Evolutionary conservation across 2,113 vertebrate genomes (phyloP).

Genomic region (Oostethus manadensis): DNA sequence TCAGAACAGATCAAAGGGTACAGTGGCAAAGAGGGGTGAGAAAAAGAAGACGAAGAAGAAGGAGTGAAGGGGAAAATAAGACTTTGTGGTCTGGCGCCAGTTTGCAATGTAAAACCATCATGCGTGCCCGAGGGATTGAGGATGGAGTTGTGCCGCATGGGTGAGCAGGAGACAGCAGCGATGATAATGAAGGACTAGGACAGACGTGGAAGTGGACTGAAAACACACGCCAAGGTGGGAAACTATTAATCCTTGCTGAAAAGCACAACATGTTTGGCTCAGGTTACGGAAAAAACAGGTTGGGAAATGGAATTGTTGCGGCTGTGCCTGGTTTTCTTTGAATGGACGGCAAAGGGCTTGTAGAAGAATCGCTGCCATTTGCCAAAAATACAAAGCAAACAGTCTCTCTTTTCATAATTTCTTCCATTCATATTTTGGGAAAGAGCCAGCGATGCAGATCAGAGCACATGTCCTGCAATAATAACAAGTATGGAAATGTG

Average conservation of each 20-base stretch:
- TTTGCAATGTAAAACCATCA: constrained; percentile 5
- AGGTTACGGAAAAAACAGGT: neutral
- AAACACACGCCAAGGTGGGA: constrained; percentile 3
- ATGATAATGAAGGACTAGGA: constrained; percentile 7
- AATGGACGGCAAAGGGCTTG: neutral
- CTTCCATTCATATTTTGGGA: constrained; percentile 3
- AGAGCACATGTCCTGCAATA: neutral
- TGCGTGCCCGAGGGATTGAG: constrained; percentile 4
- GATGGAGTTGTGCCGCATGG: neutral
- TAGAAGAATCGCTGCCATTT: neutral
- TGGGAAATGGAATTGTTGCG: constrained; percentile 8
- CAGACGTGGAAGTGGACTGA: neutral
- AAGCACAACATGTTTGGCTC: constrained; percentile 5
- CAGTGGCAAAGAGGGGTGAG: neutral
- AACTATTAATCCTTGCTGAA: constrained; percentile 5
- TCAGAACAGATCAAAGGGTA: neutral
- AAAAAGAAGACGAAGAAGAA: neutral
- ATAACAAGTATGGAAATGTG: constrained; percentile 8
- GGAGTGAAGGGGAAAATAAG: neutral
- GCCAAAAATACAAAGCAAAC: neutral
- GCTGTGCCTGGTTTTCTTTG: neutral
- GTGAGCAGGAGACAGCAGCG: neutral
- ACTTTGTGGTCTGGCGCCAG: constrained; percentile 9
- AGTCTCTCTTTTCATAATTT: neutral
- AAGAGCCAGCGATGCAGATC: neutral